These are phyloP conservation scores for Bombus impatiens DNA, from an alignment of 1,140 invertebrate genomes.

Conservation along the genomic window DNA sequence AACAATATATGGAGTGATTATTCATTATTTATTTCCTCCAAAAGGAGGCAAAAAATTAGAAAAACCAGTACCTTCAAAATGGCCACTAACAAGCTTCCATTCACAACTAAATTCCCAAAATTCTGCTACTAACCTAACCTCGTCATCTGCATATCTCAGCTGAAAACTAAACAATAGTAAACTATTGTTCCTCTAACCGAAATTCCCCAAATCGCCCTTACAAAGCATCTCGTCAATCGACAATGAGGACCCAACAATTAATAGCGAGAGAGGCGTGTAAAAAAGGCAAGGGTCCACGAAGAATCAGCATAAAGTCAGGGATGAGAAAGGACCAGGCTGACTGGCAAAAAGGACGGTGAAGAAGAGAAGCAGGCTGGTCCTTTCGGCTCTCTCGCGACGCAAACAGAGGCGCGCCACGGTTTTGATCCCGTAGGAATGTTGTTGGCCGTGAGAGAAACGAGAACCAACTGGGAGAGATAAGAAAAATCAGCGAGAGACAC, in stretches of 20 bases:
- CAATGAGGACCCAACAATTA: not conserved
- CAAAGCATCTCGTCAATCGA: not conserved
- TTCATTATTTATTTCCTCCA: too few relatives aligned
- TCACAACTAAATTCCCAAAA: not conserved
- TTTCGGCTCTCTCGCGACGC: conserved; percentile 27
- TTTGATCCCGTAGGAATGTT: conserved; percentile 70
- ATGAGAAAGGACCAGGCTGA: not conserved
- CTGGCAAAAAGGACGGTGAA: not conserved
- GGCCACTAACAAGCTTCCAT: not conserved
- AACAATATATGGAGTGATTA: too few relatives aligned
- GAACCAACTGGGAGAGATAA: conserved; percentile 36
- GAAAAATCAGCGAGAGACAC: conserved; percentile 52
- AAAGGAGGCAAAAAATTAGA: too few relatives aligned
- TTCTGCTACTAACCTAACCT: too few relatives aligned
- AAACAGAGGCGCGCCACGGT: conserved; percentile 50
- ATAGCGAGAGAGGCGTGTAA: not conserved
- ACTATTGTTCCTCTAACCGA: not conserved
- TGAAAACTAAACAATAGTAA: not conserved
- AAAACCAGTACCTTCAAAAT: too few relatives aligned
- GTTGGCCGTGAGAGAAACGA: conserved; percentile 68
- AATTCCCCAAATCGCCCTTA: not conserved
- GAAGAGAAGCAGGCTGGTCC: not conserved
- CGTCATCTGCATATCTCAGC: too few relatives aligned
- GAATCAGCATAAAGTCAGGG: not conserved
- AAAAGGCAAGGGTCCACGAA: not conserved